These are phyloP conservation scores for Cephus nigrinus DNA, from an alignment of 2,888 invertebrate species.

Conservation along the genomic window DNA sequence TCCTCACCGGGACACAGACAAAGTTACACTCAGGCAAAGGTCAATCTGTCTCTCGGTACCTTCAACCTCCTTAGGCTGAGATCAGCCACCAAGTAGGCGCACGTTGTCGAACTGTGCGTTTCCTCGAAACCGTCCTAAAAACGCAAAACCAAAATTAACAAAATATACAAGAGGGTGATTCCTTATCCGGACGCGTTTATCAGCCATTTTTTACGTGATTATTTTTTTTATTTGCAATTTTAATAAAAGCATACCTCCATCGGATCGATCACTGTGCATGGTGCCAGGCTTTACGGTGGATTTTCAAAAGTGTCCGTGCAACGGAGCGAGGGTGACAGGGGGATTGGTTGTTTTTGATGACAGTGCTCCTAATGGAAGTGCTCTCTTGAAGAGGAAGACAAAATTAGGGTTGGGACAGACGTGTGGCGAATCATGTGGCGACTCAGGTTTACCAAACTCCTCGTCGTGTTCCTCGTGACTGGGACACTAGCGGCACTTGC, in stretches of 20 bases:
- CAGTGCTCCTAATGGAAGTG: slow-evolving; percentile 2
- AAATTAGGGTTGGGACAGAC: neutral
- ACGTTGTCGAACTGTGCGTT: no score
- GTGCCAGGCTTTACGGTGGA: slow-evolving; percentile 21
- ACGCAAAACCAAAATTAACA: no score
- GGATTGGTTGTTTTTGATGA: slow-evolving; percentile 5
- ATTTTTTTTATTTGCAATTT: neutral
- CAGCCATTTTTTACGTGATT: neutral
- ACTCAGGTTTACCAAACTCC: slow-evolving; percentile 48
- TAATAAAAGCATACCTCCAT: neutral
- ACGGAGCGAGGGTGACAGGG: neutral
- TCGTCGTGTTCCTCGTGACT: slow-evolving; percentile 24
- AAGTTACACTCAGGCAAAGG: slow-evolving; percentile 55
- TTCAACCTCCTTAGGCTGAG: neutral
- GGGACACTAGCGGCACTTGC: neutral
- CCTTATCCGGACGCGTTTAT: no score
- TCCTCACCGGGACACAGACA: slow-evolving; percentile 58
- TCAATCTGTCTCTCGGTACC: slow-evolving; percentile 36
- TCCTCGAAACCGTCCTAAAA: no score
- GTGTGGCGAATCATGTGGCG: slow-evolving; percentile 47
- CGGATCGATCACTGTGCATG: neutral
- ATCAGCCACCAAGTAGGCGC: no score
- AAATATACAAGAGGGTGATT: no score
- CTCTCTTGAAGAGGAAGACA: neutral
- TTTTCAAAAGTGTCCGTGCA: slow-evolving; percentile 4